phyloP scores from a whole-genome alignment of 2,888 invertebrate species.

The Stenurella melanura region DNA sequence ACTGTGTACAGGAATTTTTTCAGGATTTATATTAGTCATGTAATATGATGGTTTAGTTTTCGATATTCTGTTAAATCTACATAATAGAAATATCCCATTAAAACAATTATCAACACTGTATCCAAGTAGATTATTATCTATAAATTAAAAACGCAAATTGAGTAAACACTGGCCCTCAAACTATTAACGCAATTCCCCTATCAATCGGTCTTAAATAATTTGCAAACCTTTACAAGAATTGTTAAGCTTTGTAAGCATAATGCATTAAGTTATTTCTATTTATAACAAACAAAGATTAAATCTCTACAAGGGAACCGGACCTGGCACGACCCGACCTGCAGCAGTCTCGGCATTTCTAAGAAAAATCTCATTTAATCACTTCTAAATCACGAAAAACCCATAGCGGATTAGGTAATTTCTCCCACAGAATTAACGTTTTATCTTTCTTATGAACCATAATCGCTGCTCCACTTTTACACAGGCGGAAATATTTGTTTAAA shows the following conservation, averaged over 20 bases:
- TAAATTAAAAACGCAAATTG: too few species aligned
- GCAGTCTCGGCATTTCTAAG: slow-evolving; percentile 2
- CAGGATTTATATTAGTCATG: too few species aligned
- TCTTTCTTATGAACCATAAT: background rate
- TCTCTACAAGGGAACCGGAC: background rate
- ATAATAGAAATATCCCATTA: too few species aligned
- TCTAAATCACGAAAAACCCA: slow-evolving; percentile 29
- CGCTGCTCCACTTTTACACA: background rate
- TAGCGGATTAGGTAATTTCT: slow-evolving; percentile 37
- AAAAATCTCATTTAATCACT: slow-evolving; percentile 18
- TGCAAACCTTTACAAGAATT: background rate
- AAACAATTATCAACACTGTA: too few species aligned
- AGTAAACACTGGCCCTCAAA: too few species aligned
- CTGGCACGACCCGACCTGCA: slow-evolving; percentile 7
- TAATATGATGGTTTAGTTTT: too few species aligned
- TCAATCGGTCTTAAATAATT: background rate
- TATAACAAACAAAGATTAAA: background rate
- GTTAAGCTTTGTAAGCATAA: background rate
- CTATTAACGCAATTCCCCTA: background rate
- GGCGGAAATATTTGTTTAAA: slow-evolving; percentile 13
- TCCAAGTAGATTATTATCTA: too few species aligned
- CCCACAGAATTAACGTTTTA: slow-evolving; percentile 17
- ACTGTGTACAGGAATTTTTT: too few species aligned
- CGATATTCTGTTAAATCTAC: too few species aligned
- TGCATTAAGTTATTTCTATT: background rate